A percentile compares a stretch with the other conserved stretches of the same genome.
Conservation (phyloP, 2,797 vertebrate species). For the Chiloscyllium punctatum region DNA sequence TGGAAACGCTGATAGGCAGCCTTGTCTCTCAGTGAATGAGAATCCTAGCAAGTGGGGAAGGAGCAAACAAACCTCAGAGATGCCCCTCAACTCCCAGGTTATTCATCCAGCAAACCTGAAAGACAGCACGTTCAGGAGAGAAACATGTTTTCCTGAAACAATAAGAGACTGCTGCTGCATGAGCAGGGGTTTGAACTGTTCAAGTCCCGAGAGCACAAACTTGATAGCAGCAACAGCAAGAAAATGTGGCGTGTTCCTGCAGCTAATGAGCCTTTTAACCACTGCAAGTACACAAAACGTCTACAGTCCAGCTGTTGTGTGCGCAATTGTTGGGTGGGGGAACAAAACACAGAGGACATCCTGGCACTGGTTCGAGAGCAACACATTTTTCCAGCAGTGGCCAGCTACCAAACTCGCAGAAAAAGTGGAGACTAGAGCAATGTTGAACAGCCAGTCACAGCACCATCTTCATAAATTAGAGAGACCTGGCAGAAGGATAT, state of each 20-base stretch:
- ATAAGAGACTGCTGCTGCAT: neutral
- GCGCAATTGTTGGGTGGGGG: neutral
- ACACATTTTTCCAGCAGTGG: neutral
- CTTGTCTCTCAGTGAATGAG: neutral
- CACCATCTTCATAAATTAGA: neutral
- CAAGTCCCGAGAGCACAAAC: slow-evolving; percentile 4
- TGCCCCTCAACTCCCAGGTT: neutral
- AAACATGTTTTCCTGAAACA: neutral
- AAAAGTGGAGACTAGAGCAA: neutral
- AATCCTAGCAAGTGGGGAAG: neutral
- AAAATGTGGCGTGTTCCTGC: neutral
- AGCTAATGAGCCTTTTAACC: slow-evolving; percentile 1
- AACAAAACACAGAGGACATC: neutral
- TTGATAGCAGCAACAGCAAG: neutral
- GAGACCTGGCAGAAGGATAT: neutral
- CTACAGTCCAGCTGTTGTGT: neutral
- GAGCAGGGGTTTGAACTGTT: neutral
- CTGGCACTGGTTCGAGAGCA: neutral
- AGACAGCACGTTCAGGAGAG: neutral
- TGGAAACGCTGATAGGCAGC: neutral
- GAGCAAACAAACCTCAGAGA: neutral
- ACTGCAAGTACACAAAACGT: neutral
- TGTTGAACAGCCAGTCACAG: neutral
- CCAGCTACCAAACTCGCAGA: neutral
- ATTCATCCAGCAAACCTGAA: neutral